These are phyloP conservation scores for Cotesia congregata DNA, from an alignment of 2,888 invertebrate species.

Conservation along the genomic window DNA sequence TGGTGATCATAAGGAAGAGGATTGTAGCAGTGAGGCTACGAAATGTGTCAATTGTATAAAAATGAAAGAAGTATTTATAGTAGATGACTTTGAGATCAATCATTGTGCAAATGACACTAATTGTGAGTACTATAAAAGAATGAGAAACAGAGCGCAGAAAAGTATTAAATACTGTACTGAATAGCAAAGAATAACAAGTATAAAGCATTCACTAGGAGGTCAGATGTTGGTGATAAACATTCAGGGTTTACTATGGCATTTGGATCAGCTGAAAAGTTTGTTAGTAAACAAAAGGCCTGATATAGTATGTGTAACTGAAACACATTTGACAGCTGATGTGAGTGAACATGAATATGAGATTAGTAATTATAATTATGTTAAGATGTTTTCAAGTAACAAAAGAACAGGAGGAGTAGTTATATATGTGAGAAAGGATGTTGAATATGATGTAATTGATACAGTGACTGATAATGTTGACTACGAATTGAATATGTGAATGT, in stretches of 20 bases:
- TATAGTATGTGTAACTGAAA: constrained; percentile 21
- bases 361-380: constrained; percentile 15
- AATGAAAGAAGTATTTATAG: constrained; percentile 18
- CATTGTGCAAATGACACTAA: constrained; percentile 23
- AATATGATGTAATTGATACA: constrained; percentile 6
- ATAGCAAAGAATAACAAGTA: constrained; percentile 26
- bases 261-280: constrained; percentile 24
- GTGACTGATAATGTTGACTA: background rate
- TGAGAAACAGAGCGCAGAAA: constrained; percentile 6
- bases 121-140: constrained; percentile 19
- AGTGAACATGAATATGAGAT: constrained; percentile 21
- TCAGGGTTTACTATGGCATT: constrained; percentile 29
- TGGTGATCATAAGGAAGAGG: constrained; percentile 13
- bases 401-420: constrained; percentile 32
- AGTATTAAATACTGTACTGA: constrained; percentile 19
- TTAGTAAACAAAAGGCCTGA: background rate
- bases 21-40: constrained; percentile 16
- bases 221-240: constrained; percentile 16
- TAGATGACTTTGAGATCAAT: constrained; percentile 23
- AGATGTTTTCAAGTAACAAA: constrained; percentile 7
- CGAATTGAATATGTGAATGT: background rate
- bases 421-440: constrained; percentile 9
- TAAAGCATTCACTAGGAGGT: background rate
- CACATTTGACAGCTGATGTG: constrained; percentile 13
- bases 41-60: constrained; percentile 36